Percentiles rank a stretch among this genome's conserved stretches.
Evolutionary conservation across 2,797 vertebrate species (phyloP).

Genomic region (Pseudopleuronectes americanus): DNA sequence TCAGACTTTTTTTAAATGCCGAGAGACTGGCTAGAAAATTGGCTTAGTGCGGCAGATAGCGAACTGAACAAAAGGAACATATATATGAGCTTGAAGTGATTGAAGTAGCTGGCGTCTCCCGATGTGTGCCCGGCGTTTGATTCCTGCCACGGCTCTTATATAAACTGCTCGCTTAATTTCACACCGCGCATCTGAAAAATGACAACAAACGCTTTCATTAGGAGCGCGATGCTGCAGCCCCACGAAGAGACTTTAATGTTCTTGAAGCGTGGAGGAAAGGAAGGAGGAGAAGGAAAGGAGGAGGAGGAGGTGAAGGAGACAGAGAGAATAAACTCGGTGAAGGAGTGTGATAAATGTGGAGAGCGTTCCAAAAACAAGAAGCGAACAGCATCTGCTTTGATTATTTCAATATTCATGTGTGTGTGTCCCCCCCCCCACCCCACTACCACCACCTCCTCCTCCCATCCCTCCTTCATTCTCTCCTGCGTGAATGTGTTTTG

Average conservation of each 20-base stretch:
- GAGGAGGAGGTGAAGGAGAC: conserved; percentile 32
- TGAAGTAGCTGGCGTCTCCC: conserved; percentile 88
- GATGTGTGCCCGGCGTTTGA: conserved; percentile 87
- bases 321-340: conserved; percentile 80
- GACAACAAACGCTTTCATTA: conserved; percentile 90
- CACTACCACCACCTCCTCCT: conserved; percentile 27
- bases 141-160: conserved; percentile 90
- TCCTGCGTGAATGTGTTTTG: conserved; percentile 72
- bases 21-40: conserved; percentile 95
- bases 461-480: conserved; percentile 56
- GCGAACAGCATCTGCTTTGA: conserved; percentile 71
- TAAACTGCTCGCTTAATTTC: conserved; percentile 92
- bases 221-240: conserved; percentile 79
- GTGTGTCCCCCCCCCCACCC: neutral
- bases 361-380: conserved; percentile 77
- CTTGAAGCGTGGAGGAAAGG: conserved; percentile 75
- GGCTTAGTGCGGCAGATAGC: conserved; percentile 91
- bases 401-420: conserved; percentile 80
- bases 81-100: conserved; percentile 91
- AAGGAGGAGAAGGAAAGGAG: conserved; percentile 28
- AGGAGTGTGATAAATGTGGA: conserved; percentile 82
- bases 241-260: conserved; percentile 84
- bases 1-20: conserved; percentile 88
- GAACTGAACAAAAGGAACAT: conserved; percentile 90
- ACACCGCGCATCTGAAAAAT: conserved; percentile 83